Evolutionary conservation across 2,888 invertebrate genomes (phyloP), one percentile per base, ranked within the genome.

Genomic region (Oeneis ivallda): DNA sequence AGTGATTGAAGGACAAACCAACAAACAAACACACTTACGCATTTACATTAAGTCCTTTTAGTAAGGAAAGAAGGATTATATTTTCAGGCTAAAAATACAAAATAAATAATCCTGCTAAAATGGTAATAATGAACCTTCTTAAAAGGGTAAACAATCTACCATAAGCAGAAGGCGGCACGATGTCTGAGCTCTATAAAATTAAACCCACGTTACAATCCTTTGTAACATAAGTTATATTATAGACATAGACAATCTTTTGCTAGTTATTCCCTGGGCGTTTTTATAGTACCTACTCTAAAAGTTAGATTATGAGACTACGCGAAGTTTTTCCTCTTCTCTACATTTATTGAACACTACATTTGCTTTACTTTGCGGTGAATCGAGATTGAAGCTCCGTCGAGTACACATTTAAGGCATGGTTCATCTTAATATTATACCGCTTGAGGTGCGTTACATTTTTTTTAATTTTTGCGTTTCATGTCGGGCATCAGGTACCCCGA

Each of bases 131-230:
- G 37, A 37, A 37, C 53, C 37, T 26, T 26, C 26, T 26, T 47
- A 57, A 43, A 57, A 43, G 57, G 57, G 26, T 43, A 57, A 45
- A 57, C 32, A 43, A 57, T 57, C 43, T 26, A 57, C 45, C 41
- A 43, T 32, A 57, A 57, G 7, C 57, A n/a, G 26, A 13, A 26
- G 57, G 57, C 57, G 57, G 57, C 57, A 32, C 57, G 43, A n/a
- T 43, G 57, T 57, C 57, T 57, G 43, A 52, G 47, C 34, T 39
- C 26, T 45, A 57, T n/a, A 43, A 43, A 57, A 43, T 45, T 57
- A 57, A 45, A 45, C 13, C 43, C 32, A 57, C 57, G 26, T 57
- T 45, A 45, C 13, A n/a, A 32, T 45, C 54, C 37, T 54, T 15
- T 37, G 54, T 37, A 37, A 54, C 54, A 37, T 34, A 15, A 52